Conservation (phyloP, 1,140 invertebrate species). For the Anastrepha obliqua region DNA sequence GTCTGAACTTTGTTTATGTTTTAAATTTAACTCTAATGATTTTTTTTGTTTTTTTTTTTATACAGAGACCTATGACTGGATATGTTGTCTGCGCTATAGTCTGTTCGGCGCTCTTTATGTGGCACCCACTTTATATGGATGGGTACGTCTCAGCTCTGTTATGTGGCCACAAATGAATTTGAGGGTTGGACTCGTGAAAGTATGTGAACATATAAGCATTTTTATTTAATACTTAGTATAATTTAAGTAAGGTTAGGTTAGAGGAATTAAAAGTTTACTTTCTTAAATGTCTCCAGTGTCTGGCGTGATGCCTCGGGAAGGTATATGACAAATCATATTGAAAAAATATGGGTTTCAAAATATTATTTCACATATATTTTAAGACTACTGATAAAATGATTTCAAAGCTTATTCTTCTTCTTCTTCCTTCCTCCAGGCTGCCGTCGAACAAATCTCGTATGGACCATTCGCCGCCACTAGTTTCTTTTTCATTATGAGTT, state of each 20-base stretch:
- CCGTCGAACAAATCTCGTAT: conserved; percentile 88
- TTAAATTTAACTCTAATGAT: too few relatives aligned
- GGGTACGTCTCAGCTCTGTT: conserved; percentile 79
- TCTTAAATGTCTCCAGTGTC: too few relatives aligned
- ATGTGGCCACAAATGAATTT: conserved; percentile 81
- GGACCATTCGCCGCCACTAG: conserved; percentile 86
- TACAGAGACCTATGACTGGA: conserved; percentile 76
- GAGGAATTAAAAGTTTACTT: too few relatives aligned
- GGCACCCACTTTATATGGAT: conserved; percentile 83
- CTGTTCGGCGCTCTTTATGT: conserved; percentile 83
- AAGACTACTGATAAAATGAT: too few relatives aligned
- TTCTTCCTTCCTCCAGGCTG: conserved; percentile 77
- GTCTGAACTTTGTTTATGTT: too few relatives aligned
- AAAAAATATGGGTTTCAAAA: too few relatives aligned
- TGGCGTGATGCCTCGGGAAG: too few relatives aligned
- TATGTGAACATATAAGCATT: conserved; percentile 67
- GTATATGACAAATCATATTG: too few relatives aligned
- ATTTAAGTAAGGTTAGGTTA: too few relatives aligned
- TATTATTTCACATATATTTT: too few relatives aligned
- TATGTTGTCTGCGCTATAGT: conserved; percentile 79
- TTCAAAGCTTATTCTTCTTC: neutral
- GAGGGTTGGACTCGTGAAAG: conserved; percentile 81
- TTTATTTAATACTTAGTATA: too few relatives aligned
- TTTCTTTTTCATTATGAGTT: conserved; percentile 88
- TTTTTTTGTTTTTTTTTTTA: neutral